A percentile compares a stretch with the other conserved stretches of the same genome.
Conservation (phyloP, 2,888 invertebrate species). For the Sphaerophoria taeniata region DNA sequence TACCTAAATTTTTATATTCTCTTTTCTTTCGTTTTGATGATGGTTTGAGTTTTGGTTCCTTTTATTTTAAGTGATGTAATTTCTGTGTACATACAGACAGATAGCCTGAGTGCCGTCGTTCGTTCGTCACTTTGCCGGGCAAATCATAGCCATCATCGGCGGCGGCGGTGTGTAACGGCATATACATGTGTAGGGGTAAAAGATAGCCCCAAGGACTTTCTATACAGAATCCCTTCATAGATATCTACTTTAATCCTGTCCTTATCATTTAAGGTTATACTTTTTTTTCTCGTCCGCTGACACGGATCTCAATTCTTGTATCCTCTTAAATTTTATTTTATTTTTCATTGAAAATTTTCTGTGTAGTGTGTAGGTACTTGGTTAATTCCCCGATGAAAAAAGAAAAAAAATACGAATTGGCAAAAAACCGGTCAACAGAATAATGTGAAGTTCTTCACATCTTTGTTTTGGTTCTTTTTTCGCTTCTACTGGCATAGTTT, state of each 20-base stretch:
- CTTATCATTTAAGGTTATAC: background rate
- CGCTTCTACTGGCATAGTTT: conserved; percentile 41
- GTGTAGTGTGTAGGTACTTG: background rate
- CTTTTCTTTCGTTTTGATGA: conserved; percentile 10
- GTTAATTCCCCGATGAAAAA: background rate
- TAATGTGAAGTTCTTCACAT: conserved; percentile 14
- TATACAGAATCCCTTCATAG: conserved; percentile 2
- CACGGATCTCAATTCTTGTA: conserved; percentile 8
- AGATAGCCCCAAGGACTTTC: conserved; percentile 8
- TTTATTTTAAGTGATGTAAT: conserved; percentile 67
- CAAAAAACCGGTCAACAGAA: conserved; percentile 30
- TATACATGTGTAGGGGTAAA: conserved; percentile 15
- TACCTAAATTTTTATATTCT: conserved; percentile 12
- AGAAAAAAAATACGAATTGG: conserved; percentile 3
- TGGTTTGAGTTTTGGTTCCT: conserved; percentile 46
- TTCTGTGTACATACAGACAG: conserved; percentile 45
- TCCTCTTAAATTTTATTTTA: background rate
- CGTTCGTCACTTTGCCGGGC: conserved; percentile 35
- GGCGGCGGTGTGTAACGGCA: too few relatives aligned
- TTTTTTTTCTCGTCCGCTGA: conserved; percentile 5
- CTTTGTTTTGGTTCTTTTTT: conserved; percentile 61
- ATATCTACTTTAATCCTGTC: background rate
- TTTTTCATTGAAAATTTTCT: background rate
- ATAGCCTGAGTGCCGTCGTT: conserved; percentile 4
- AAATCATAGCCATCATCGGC: background rate